Base-by-base conservation (phyloP, 1,140 invertebrate genomes). In the Anagrus nilaparvatae region DNA sequence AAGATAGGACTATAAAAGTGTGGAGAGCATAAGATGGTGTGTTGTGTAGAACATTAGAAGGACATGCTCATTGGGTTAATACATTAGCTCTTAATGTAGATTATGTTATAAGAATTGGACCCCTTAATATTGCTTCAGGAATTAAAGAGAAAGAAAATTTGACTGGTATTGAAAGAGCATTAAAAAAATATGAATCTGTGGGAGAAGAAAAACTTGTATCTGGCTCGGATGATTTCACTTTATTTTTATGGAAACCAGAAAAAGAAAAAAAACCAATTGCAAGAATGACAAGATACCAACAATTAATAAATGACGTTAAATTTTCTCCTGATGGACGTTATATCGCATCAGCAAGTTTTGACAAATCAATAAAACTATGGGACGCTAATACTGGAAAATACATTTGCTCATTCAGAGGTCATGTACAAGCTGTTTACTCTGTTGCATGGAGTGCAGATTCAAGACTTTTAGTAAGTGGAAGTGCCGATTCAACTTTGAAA, bases 21-120 rank as follows among this genome's bases (percentile, higher is more conserved):
- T 99, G 95, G 94, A 76, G 88, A 63, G 80, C 85, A 10, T 73
- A 77, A 40, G 90, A 97, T 74, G 88, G 96, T 34, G 73, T 89
- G 23, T 64, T 98, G 20, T 97, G 90, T 61, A 77, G 93, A 46
- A 93, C 87, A 24, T 72, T 99, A 40, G 79, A 91, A 66, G 93
- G 94, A 6, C 97, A 99, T 72, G 94, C 82, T 3, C 97, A 99
- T 69, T 99, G 97, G 96, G 92, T 99, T 0, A 99, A 99, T 58
- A 92, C 87, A 19, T 69, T 99, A 53, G 88, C 97, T 1, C 63
- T 99, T 7, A 99, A 85, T 63, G 97, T 92, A 31, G 97, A 99
- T 64, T 99, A 98, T 66, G 85, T 91, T 3, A 67, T 99, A 35
- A 73, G 92, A 55, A 96, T 89, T 16, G 92, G 92, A 12, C 81